Evolutionary conservation across 2,113 vertebrate species (phyloP).

Genomic region (Psettodes erumei): DNA sequence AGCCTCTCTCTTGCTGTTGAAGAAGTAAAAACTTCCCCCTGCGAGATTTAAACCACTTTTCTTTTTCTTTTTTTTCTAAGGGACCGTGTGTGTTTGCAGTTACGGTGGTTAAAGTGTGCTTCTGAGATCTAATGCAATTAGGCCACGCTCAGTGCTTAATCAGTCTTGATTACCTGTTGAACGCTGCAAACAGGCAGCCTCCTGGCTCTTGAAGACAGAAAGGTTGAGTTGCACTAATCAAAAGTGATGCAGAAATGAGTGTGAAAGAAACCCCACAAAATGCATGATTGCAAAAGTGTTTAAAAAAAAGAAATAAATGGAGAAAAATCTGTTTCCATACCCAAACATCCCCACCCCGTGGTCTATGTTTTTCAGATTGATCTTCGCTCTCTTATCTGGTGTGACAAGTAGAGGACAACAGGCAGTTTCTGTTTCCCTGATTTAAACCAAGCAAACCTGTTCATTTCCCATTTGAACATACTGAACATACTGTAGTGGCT

Average conservation of each 20-base stretch:
- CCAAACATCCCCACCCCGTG: background rate
- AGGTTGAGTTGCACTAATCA: conserved; percentile 65
- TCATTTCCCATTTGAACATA: background rate
- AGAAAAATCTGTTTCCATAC: background rate
- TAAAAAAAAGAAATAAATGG: background rate
- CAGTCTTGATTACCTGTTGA: conserved; percentile 79
- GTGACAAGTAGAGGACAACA: background rate
- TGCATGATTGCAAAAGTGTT: conserved; percentile 12
- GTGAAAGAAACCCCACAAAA: conserved; percentile 24
- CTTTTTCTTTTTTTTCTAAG: conserved; percentile 12
- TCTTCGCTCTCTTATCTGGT: background rate
- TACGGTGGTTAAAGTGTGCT: conserved; percentile 39
- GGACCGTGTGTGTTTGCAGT: conserved; percentile 45
- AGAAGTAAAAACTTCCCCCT: conserved; percentile 23
- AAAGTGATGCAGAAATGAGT: conserved; percentile 54
- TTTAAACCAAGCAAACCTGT: conserved; percentile 7
- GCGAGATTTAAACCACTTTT: conserved; percentile 23
- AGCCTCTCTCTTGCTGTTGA: conserved; percentile 2
- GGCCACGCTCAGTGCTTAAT: conserved; percentile 69
- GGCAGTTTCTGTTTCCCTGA: background rate
- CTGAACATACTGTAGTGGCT: conserved; percentile 4
- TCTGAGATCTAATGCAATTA: conserved; percentile 75
- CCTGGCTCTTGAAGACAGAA: conserved; percentile 43
- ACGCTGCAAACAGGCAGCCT: conserved; percentile 50
- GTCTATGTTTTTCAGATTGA: background rate